Percentiles rank a stretch among this genome's conserved stretches.
These are phyloP conservation scores for Enteromius paludinosus DNA, from an alignment of 2,797 vertebrate species.

Conservation along the genomic window DNA sequence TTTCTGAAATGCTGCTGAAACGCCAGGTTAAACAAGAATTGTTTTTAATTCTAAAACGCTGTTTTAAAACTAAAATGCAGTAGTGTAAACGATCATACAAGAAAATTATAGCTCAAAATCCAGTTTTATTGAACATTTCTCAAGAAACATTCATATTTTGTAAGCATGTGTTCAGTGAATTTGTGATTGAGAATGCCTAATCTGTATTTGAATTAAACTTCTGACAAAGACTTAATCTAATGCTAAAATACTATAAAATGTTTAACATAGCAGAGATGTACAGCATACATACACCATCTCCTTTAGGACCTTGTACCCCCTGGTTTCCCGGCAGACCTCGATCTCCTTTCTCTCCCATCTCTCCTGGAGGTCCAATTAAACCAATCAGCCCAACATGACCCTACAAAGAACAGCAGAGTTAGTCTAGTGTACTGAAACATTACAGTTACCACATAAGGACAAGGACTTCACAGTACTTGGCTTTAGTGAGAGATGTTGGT, in stretches of 20 bases:
- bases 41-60: no score
- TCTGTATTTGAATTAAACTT: background rate
- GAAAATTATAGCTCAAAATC: background rate
- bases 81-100: background rate
- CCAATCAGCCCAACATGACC: slow-evolving; percentile 90
- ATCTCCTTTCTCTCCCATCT: slow-evolving; percentile 93
- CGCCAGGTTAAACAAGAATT: no score
- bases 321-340: slow-evolving; percentile 86
- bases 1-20: no score
- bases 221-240: background rate
- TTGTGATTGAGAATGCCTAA: background rate
- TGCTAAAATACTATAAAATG: background rate
- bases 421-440: background rate
- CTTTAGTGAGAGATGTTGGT: background rate
- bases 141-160: background rate
- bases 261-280: background rate
- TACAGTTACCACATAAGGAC: slow-evolving; percentile 3
- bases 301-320: slow-evolving; percentile 85
- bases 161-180: background rate
- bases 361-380: slow-evolving; percentile 89
- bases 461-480: no score
- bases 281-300: slow-evolving; percentile 72
- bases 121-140: background rate
- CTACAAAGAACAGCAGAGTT: slow-evolving; percentile 68
- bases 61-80: no score